phyloP scores from a whole-genome alignment of 2,888 invertebrate species.

The Dryocosmus kuriphilus region DNA sequence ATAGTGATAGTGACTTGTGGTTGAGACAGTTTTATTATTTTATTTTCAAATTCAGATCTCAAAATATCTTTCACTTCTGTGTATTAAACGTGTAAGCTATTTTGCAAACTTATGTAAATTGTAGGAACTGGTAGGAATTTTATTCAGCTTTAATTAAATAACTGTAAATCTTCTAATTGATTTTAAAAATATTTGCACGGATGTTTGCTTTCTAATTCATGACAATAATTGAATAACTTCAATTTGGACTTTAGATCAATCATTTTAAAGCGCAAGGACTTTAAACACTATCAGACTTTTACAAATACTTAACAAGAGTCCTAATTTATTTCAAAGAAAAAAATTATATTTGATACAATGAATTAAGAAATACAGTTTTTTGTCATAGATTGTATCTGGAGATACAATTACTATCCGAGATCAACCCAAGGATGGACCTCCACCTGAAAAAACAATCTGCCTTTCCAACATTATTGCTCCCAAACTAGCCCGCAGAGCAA shows the following conservation, averaged over 20 bases:
- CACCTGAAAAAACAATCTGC: conserved; percentile 93
- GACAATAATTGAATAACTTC: no score
- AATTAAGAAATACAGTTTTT: conserved; percentile 36
- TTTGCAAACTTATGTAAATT: background rate
- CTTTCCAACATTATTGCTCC: conserved; percentile 96
- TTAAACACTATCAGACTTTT: conserved; percentile 6
- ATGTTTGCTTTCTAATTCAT: no score
- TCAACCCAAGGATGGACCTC: conserved; percentile 89
- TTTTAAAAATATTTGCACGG: no score
- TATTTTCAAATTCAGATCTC: background rate
- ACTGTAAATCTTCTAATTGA: no score
- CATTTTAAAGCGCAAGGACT: no score
- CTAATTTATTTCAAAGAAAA: background rate
- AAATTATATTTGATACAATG: no score
- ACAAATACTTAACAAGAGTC: conserved; percentile 36
- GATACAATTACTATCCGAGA: conserved; percentile 96
- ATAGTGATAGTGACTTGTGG: background rate
- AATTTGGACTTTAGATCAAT: no score
- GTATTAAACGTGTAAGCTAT: background rate
- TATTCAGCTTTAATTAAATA: background rate
- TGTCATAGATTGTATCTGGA: conserved; percentile 90
- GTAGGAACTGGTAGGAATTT: no score
- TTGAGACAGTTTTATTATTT: background rate
- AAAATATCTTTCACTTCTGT: conserved; percentile 23
- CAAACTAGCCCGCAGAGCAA: conserved; percentile 89